A percentile compares a stretch with the other conserved stretches of the same genome.
phyloP scores from a whole-genome alignment of 2,888 invertebrate species.

The Urechis unicinctus region DNA sequence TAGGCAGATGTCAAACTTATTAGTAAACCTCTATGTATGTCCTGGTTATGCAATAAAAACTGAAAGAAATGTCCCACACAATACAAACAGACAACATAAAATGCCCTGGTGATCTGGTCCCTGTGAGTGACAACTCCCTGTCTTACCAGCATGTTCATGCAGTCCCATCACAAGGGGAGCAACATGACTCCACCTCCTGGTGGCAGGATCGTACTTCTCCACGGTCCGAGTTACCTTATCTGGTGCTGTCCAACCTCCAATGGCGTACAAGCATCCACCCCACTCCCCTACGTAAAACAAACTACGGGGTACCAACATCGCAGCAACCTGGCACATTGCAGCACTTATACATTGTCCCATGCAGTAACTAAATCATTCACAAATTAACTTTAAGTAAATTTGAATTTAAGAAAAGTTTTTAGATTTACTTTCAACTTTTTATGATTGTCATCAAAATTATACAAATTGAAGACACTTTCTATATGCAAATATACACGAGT shows the following conservation, averaged over 20 bases:
- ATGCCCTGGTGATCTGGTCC: background rate
- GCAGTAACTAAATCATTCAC: no score
- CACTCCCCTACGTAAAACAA: conserved; percentile 34
- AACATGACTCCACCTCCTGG: conserved; percentile 29
- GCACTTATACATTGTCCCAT: background rate
- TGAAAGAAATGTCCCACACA: background rate
- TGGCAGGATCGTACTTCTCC: conserved; percentile 30
- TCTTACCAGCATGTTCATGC: conserved; percentile 37
- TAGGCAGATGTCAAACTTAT: background rate
- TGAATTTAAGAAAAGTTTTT: background rate
- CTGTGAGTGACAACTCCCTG: background rate
- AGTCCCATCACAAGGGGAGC: conserved; percentile 25
- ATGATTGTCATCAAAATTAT: no score
- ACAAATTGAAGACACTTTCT: no score
- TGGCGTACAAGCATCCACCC: conserved; percentile 32
- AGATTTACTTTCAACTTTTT: background rate
- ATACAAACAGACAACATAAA: background rate
- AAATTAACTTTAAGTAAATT: background rate
- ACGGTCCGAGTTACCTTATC: conserved; percentile 26
- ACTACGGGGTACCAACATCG: conserved; percentile 35
- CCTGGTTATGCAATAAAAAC: no score
- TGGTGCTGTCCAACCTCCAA: conserved; percentile 31
- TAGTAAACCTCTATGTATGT: no score
- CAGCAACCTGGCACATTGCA: conserved; percentile 17
- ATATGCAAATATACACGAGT: background rate